A percentile compares a stretch with the other conserved stretches of the same genome.
Evolutionary conservation across 2,888 invertebrate genomes (phyloP).

Genomic region (Didymodactylos carnosus): DNA sequence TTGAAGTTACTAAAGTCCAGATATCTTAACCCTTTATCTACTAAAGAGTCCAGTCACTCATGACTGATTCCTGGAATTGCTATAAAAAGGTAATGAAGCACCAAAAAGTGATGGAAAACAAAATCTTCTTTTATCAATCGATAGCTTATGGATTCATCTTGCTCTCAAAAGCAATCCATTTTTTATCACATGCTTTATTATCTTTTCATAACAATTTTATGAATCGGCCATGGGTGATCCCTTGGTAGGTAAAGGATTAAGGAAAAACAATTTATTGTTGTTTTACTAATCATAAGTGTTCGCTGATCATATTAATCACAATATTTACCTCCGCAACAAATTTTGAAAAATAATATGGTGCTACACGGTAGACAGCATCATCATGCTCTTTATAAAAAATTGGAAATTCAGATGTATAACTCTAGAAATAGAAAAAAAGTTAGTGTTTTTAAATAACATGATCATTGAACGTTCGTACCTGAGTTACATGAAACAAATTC

Average conservation of each 20-base stretch:
- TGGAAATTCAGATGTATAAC: constrained; percentile 68
- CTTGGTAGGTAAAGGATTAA: not conserved
- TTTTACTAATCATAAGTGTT: not conserved
- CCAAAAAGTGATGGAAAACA: too few relatives aligned
- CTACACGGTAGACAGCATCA: constrained; percentile 71
- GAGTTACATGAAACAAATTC: constrained; percentile 1
- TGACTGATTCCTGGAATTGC: too few relatives aligned
- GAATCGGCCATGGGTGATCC: not conserved
- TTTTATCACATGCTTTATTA: too few relatives aligned
- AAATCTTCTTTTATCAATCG: too few relatives aligned
- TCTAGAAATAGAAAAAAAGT: constrained; percentile 38
- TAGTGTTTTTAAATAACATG: not conserved
- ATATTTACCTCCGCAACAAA: constrained; percentile 51
- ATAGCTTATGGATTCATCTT: too few relatives aligned
- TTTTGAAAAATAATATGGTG: constrained; percentile 65
- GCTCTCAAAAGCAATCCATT: too few relatives aligned
- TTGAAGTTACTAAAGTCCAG: too few relatives aligned
- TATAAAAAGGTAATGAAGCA: too few relatives aligned
- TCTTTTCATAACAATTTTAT: too few relatives aligned
- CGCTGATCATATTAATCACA: not conserved
- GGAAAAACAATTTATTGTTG: not conserved
- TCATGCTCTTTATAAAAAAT: constrained; percentile 69
- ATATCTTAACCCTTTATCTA: too few relatives aligned
- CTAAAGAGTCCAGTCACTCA: too few relatives aligned
- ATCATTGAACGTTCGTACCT: not conserved